Conservation (phyloP, 2,113 vertebrate genomes). For the Peromyscus maniculatus region DNA sequence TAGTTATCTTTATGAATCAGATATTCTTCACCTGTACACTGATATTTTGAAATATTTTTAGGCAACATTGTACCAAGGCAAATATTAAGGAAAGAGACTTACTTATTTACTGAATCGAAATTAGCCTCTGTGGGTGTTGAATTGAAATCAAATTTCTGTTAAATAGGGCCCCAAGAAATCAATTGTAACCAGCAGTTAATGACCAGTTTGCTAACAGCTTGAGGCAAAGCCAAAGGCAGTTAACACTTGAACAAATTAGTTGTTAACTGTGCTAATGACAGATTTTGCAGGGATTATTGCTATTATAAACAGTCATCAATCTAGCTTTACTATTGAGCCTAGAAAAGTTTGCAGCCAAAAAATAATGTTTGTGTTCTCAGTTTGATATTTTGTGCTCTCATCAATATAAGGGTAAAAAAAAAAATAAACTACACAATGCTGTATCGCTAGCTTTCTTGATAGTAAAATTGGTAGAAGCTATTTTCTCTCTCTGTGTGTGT, state of each 20-base stretch:
- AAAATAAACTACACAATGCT: slow-evolving; percentile 50
- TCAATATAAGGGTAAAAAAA: slow-evolving; percentile 77
- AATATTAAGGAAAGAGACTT: slow-evolving; percentile 70
- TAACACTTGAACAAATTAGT: slow-evolving; percentile 87
- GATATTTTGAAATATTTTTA: slow-evolving; percentile 52
- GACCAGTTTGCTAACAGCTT: slow-evolving; percentile 87
- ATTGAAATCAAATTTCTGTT: slow-evolving; percentile 87
- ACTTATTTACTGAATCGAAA: slow-evolving; percentile 85
- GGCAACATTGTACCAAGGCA: slow-evolving; percentile 42
- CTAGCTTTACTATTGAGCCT: slow-evolving; percentile 77
- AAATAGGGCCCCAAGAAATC: slow-evolving; percentile 86
- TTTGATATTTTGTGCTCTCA: slow-evolving; percentile 70
- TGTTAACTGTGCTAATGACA: slow-evolving; percentile 88
- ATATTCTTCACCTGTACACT: neutral
- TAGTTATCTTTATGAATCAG: slow-evolving; percentile 8
- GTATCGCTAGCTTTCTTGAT: slow-evolving; percentile 42
- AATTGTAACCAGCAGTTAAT: slow-evolving; percentile 87
- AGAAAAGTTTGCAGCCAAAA: slow-evolving; percentile 81
- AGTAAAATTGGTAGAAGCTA: slow-evolving; percentile 21
- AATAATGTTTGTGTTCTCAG: slow-evolving; percentile 62
- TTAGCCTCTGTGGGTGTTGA: slow-evolving; percentile 83
- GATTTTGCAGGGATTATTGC: slow-evolving; percentile 86
- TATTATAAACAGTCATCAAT: slow-evolving; percentile 87
- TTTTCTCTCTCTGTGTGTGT: neutral
- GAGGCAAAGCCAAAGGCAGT: slow-evolving; percentile 87